phyloP scores from a whole-genome alignment of 2,888 invertebrate genomes.

The Acleris emargana region DNA sequence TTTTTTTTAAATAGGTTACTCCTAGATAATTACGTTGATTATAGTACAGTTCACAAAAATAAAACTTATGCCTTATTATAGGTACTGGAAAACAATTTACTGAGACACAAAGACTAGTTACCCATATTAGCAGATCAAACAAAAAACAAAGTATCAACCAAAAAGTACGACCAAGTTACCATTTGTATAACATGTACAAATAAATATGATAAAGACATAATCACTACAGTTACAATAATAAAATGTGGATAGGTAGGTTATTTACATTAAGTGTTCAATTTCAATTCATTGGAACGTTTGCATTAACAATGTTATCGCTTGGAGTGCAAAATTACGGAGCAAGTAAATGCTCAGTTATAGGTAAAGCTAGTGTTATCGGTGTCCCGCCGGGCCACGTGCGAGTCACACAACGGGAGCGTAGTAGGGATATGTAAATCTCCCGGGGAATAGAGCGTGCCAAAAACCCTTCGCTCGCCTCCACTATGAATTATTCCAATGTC shows the following conservation, averaged over 20 bases:
- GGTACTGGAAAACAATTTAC: too few relatives aligned
- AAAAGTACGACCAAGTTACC: background rate
- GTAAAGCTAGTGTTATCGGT: conserved; percentile 28
- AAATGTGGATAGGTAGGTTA: background rate
- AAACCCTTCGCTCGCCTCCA: conserved; percentile 56
- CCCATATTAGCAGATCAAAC: background rate
- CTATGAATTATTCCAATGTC: conserved; percentile 55
- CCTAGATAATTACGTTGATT: too few relatives aligned
- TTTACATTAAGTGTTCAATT: conserved; percentile 21
- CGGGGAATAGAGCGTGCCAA: conserved; percentile 57
- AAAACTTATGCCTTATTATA: too few relatives aligned
- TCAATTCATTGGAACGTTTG: conserved; percentile 14
- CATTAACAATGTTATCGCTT: conserved; percentile 22
- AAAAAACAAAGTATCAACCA: background rate
- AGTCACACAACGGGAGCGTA: conserved; percentile 55
- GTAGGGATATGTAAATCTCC: conserved; percentile 67
- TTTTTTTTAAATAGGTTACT: too few relatives aligned
- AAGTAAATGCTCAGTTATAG: conserved; percentile 9
- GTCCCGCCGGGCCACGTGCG: conserved; percentile 58
- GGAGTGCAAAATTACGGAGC: conserved; percentile 20
- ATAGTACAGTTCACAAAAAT: too few relatives aligned
- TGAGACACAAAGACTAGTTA: too few relatives aligned
- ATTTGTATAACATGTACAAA: conserved; percentile 2
- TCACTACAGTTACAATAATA: background rate
- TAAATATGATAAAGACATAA: conserved; percentile 6